Evolutionary conservation across 2,797 vertebrate species (phyloP).

Genomic region (Parotocinclus haroldoi): DNA sequence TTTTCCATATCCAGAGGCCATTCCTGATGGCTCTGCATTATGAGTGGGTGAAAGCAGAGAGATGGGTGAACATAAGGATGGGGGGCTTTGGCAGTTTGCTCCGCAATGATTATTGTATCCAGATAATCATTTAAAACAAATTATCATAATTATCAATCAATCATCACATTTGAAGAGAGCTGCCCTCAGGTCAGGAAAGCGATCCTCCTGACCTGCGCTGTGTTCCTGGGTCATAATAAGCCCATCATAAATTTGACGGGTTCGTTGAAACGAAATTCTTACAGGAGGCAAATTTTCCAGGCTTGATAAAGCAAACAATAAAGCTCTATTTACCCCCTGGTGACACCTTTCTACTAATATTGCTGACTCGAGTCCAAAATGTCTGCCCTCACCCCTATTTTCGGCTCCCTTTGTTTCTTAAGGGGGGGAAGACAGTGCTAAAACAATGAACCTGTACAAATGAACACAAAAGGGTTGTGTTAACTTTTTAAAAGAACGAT

Average conservation of each 20-base stretch:
- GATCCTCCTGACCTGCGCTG: conserved; percentile 84
- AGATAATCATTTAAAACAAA: conserved; percentile 93
- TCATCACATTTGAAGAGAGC: conserved; percentile 78
- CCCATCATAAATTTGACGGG: conserved; percentile 79
- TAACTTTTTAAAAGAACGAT: conserved; percentile 20
- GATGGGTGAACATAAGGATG: background rate
- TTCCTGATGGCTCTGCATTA: conserved; percentile 68
- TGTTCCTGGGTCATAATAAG: conserved; percentile 74
- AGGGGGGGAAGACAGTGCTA: conserved; percentile 3
- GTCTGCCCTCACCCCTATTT: background rate
- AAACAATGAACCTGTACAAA: background rate
- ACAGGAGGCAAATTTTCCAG: conserved; percentile 58
- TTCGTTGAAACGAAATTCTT: conserved; percentile 64
- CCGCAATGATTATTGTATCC: conserved; percentile 80
- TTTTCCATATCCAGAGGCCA: conserved; percentile 70
- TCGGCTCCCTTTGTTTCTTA: conserved; percentile 8
- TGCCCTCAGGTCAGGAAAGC: conserved; percentile 68
- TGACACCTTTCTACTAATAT: conserved; percentile 17
- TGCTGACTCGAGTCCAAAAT: conserved; percentile 13
- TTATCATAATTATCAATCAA: conserved; percentile 97
- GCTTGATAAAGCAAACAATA: conserved; percentile 54
- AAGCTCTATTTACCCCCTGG: conserved; percentile 11
- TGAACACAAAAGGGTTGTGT: background rate
- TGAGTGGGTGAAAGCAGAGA: conserved; percentile 42
- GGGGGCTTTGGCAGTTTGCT: conserved; percentile 17